Evolutionary conservation across 2,888 invertebrate genomes (phyloP).

Genomic region (Ganaspis brasiliensis): DNA sequence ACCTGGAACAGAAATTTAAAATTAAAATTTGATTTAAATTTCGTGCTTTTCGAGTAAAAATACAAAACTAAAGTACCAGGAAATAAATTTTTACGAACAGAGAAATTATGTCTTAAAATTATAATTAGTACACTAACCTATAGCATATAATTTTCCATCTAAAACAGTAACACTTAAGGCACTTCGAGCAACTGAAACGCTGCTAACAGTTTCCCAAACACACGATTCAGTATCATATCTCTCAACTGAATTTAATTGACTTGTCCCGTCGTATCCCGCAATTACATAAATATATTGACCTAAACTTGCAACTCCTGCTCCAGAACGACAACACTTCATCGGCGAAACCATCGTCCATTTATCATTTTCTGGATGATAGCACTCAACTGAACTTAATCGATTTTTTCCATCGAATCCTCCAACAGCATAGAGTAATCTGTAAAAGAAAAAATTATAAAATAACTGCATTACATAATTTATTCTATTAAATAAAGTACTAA

Average conservation of each 20-base stretch:
- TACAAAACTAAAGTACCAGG: too few relatives aligned
- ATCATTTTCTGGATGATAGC: constrained; percentile 96
- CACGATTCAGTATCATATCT: constrained; percentile 92
- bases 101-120: not conserved
- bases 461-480: too few relatives aligned
- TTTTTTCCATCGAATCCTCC: constrained; percentile 94
- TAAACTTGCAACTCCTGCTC: constrained; percentile 92
- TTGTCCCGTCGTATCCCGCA: constrained; percentile 95
- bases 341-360: constrained; percentile 91
- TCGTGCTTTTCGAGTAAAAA: too few relatives aligned
- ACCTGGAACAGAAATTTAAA: constrained; percentile 82
- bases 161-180: constrained; percentile 94
- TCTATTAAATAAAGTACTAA: too few relatives aligned
- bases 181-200: constrained; percentile 91
- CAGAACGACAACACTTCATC: constrained; percentile 90
- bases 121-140: constrained; percentile 84
- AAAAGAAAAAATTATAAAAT: constrained; percentile 12
- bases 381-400: constrained; percentile 90
- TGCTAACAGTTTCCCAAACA: constrained; percentile 89
- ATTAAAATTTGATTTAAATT: constrained; percentile 5
- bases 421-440: constrained; percentile 86
- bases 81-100: too few relatives aligned
- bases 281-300: constrained; percentile 95
- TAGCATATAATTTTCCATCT: constrained; percentile 93
- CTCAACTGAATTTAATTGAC: constrained; percentile 92